Conservation (phyloP, 2,113 vertebrate species). For the Rhinopomastus cyanomelas region DNA sequence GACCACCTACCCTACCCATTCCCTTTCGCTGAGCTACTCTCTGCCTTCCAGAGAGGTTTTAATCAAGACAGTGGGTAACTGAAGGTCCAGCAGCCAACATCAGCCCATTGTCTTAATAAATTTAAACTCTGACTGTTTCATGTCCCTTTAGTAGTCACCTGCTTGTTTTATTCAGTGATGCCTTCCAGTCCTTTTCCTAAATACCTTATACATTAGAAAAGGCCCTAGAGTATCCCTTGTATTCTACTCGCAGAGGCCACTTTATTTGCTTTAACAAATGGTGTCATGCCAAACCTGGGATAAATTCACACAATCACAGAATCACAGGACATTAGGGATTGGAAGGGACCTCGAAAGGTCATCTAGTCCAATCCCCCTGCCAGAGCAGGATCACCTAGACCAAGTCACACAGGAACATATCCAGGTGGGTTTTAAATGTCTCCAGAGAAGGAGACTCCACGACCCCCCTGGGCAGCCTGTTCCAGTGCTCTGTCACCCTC, state of each 20-base stretch:
- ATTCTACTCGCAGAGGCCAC: background rate
- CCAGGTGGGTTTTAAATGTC: no score
- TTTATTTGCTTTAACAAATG: background rate
- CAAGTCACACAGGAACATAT: no score
- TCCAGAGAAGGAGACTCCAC: no score
- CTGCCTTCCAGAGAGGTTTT: background rate
- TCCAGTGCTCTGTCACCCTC: no score
- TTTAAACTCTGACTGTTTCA: background rate
- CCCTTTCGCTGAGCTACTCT: background rate
- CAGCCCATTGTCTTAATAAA: background rate
- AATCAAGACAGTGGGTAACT: background rate
- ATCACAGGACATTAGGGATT: no score
- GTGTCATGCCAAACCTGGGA: background rate
- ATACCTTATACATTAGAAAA: background rate
- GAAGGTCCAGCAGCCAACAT: background rate
- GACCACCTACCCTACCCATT: background rate
- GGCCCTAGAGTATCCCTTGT: background rate
- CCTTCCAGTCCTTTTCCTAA: background rate
- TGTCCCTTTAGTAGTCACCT: background rate
- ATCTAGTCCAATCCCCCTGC: no score
- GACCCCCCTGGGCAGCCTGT: no score
- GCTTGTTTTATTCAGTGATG: background rate
- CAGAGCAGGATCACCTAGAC: no score
- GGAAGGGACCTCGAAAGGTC: no score
- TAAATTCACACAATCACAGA: no score